These are phyloP conservation scores for Coracopsis vasa DNA, from an alignment of 2,113 vertebrate genomes.

Conservation along the genomic window DNA sequence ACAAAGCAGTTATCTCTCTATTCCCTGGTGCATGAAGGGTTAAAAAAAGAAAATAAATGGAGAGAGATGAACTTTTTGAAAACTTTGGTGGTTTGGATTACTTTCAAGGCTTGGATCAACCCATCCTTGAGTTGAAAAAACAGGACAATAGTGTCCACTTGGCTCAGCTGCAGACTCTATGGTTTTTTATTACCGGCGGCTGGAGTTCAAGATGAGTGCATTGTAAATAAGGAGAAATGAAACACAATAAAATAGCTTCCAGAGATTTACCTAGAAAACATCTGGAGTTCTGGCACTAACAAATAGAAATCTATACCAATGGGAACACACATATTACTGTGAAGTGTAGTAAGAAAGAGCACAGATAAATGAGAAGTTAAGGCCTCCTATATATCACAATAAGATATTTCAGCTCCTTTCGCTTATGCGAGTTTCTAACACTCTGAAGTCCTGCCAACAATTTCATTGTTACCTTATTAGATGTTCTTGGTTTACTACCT, in stretches of 20 bases:
- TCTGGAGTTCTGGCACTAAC: conserved; percentile 53
- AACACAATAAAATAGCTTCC: conserved; percentile 46
- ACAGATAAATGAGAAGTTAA: conserved; percentile 29
- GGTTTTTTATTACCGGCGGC: conserved; percentile 36
- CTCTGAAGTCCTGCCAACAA: conserved; percentile 51
- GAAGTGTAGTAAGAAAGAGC: conserved; percentile 25
- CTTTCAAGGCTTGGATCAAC: conserved; percentile 7
- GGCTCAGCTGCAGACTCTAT: conserved; percentile 11
- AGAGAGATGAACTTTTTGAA: not conserved
- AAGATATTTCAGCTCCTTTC: conserved; percentile 1
- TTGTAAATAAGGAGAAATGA: conserved; percentile 56
- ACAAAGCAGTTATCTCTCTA: not conserved
- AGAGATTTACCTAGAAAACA: conserved; percentile 61
- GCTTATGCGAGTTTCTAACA: not conserved
- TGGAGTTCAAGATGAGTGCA: conserved; percentile 36
- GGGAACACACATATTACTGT: not conserved
- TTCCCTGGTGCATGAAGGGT: not conserved
- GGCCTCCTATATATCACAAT: conserved; percentile 11
- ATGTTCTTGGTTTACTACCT: conserved; percentile 55
- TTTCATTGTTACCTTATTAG: conserved; percentile 52
- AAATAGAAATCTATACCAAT: conserved; percentile 5
- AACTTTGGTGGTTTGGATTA: conserved; percentile 5
- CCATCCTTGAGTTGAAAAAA: not conserved
- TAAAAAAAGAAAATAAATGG: not conserved
- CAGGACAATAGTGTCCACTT: conserved; percentile 10